Evolutionary conservation across 2,113 vertebrate genomes (phyloP).

Genomic region (Herpetotheres cachinnans): DNA sequence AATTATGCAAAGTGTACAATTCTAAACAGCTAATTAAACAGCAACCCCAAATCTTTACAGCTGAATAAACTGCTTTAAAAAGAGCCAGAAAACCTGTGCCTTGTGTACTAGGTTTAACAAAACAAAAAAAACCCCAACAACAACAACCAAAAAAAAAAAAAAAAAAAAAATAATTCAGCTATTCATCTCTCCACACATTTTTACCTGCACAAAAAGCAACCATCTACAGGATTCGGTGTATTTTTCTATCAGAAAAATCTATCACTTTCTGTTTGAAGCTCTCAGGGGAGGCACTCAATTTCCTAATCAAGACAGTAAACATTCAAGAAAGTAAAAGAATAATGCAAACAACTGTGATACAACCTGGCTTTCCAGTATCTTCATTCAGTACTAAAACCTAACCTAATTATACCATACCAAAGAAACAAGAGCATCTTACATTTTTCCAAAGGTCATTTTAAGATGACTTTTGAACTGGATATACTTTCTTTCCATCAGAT

Average conservation of each 20-base stretch:
- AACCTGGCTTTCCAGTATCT: not conserved
- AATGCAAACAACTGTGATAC: not conserved
- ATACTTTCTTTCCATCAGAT: not conserved
- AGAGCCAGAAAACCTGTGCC: not conserved
- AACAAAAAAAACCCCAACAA: too few relatives aligned
- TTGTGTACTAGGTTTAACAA: not conserved
- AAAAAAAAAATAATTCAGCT: not conserved
- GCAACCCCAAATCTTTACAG: conserved; percentile 3
- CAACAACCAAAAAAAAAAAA: too few relatives aligned
- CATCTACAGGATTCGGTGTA: not conserved
- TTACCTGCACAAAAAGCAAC: not conserved
- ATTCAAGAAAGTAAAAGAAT: not conserved
- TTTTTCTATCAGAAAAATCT: not conserved
- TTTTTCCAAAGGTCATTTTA: not conserved
- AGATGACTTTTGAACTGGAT: not conserved
- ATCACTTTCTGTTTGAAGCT: not conserved
- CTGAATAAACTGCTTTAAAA: not conserved
- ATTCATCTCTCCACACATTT: not conserved
- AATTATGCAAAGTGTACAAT: conserved; percentile 38
- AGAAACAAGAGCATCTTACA: not conserved
- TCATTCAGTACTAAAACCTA: not conserved
- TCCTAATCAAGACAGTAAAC: not conserved
- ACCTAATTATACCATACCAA: not conserved
- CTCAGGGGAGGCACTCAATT: not conserved
- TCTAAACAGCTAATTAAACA: conserved; percentile 55